Evolutionary conservation across 2,888 invertebrate genomes (phyloP), one percentile per base, ranked within the genome.

Genomic region (Diadromus collaris): DNA sequence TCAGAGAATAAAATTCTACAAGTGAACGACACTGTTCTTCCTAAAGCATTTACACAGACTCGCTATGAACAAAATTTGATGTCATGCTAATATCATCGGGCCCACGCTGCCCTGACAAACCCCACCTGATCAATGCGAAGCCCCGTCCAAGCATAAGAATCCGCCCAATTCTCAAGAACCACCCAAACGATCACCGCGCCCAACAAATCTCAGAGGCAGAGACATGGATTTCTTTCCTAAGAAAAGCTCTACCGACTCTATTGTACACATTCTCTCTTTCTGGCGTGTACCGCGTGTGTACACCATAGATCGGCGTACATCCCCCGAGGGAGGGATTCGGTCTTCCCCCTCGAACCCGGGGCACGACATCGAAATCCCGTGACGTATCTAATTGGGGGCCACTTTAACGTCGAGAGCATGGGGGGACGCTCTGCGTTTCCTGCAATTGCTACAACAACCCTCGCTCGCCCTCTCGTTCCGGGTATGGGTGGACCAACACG

Each of bases 341-440:
- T 75, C 84, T 58, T 34, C 24, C 78, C 84, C 84, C 60, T 58
- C 44, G 84, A 10, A 6, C 5, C 10, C 10, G 21, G 10, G 21
- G 51, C 87, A 86, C 85, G 86, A 88, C 88, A 86, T 88, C 87
- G 88, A 88, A 88, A 90, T 90, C 89, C 89, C 87, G 88, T 88
- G 88, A 90, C 89, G 88, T 89, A 89, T 89, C 90, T 90, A 90
- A 90, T 90, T 90, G 90, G 87, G 82, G 86, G 87, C 87, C 87
- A 90, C 87, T 90, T 90, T 89, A 89, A 86, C 86, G 85, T 84
- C 70, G 81, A 86, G 85, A 85, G 85, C 85, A 86, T 81, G 68
- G 80, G 83, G 41, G 77, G 46, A 46, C 24, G 56, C n/a, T 56
- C 27, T n/a, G 56, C 27, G 24, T 56, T 56, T 29, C 29, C 56